These are phyloP conservation scores for Eospalax fontanierii DNA, from an alignment of 2,797 vertebrate species.

Conservation along the genomic window DNA sequence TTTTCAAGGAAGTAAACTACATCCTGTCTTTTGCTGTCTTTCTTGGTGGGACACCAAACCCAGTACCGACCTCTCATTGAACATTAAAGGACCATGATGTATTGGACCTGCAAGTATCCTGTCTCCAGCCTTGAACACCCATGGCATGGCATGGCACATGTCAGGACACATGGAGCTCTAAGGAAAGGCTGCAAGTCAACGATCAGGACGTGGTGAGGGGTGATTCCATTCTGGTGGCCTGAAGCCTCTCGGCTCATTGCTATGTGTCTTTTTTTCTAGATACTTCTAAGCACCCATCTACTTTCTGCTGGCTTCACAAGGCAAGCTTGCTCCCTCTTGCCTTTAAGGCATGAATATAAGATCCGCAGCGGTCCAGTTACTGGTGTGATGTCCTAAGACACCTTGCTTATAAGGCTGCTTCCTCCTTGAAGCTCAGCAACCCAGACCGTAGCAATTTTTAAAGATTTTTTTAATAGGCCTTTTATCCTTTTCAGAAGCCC, in stretches of 20 bases:
- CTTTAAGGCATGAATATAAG: background rate
- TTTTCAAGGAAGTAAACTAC: background rate
- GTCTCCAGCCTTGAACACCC: fast-evolving
- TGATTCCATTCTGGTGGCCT: fast-evolving
- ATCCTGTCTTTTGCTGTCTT: background rate
- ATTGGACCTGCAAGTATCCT: background rate
- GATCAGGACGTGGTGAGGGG: background rate
- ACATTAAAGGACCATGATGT: background rate
- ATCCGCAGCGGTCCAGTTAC: background rate
- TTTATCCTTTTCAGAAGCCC: background rate
- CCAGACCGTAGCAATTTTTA: background rate
- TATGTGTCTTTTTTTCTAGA: background rate
- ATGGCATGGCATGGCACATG: fast-evolving
- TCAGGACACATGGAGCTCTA: fast-evolving
- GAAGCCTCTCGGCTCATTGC: fast-evolving
- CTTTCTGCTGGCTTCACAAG: background rate
- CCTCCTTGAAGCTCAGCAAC: background rate
- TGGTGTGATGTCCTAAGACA: background rate
- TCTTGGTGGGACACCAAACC: background rate
- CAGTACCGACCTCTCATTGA: background rate
- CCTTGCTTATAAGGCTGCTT: background rate
- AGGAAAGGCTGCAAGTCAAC: background rate
- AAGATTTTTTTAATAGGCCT: background rate
- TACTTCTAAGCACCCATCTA: background rate
- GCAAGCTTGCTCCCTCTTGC: background rate